Evolutionary conservation across 2,888 invertebrate species (phyloP).

Genomic region (Cephus rjabovi): DNA sequence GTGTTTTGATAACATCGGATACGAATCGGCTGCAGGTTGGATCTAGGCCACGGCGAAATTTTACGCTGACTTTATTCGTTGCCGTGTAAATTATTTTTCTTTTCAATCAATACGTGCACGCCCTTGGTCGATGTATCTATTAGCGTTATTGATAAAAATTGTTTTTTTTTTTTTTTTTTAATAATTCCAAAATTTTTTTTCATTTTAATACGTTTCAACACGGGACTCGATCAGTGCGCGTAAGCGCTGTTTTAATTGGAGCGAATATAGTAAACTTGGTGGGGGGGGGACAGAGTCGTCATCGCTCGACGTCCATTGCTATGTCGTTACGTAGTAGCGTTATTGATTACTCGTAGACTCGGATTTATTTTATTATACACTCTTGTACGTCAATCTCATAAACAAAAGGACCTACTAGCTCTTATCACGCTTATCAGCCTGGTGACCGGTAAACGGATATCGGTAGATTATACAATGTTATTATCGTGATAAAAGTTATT

Average conservation of each 20-base stretch:
- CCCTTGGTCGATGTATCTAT: background rate
- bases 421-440: background rate
- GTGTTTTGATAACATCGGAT: background rate
- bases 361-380: background rate
- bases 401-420: background rate
- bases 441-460: background rate
- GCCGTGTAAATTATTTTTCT: background rate
- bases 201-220: background rate
- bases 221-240: background rate
- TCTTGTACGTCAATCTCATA: background rate
- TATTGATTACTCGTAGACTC: background rate
- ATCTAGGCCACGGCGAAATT: background rate
- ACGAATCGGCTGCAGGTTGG: background rate
- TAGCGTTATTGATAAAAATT: background rate
- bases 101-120: background rate
- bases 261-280: background rate
- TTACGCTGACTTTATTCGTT: background rate
- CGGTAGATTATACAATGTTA: background rate
- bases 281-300: background rate
- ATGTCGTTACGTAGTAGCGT: background rate
- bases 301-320: background rate
- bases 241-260: background rate
- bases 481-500: background rate
- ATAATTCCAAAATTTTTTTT: background rate
- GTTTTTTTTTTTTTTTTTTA: fast-evolving